Conservation (phyloP, 2,113 vertebrate species). For the Ophthalmolycus amberensis region DNA sequence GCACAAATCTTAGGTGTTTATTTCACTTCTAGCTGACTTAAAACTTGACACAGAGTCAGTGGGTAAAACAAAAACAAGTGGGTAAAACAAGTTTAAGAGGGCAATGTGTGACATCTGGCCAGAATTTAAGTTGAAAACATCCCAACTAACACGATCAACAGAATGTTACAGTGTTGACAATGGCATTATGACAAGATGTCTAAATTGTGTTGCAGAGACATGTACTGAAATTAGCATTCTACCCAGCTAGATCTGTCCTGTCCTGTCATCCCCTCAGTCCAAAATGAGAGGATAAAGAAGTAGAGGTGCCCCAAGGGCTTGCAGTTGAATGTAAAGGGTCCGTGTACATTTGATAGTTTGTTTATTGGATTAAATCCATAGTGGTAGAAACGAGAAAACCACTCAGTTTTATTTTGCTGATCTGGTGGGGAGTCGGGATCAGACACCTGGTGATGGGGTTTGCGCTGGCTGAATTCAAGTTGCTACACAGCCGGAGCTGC, state of each 20-base stretch:
- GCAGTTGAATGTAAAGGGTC: too few relatives aligned
- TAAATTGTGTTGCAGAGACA: neutral
- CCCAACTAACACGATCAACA: neutral
- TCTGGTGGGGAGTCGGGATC: neutral
- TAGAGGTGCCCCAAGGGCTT: too few relatives aligned
- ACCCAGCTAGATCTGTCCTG: neutral
- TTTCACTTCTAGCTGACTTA: conserved; percentile 41
- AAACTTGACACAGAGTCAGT: conserved; percentile 29
- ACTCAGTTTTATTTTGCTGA: too few relatives aligned
- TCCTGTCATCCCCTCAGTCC: neutral
- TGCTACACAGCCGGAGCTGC: too few relatives aligned
- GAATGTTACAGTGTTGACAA: neutral
- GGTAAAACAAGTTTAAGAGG: neutral
- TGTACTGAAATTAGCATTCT: neutral
- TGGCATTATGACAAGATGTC: neutral
- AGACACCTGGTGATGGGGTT: neutral
- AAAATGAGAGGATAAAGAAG: neutral
- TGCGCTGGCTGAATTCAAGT: neutral
- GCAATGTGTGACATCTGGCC: too few relatives aligned
- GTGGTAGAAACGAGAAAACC: too few relatives aligned
- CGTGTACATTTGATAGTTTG: too few relatives aligned
- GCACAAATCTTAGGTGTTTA: conserved; percentile 16
- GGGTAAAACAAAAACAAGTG: conserved; percentile 20
- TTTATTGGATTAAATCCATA: too few relatives aligned
- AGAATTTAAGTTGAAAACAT: conserved; percentile 10